Evolutionary conservation across 1,140 invertebrate species (phyloP).

Genomic region (Drosophila bocki): DNA sequence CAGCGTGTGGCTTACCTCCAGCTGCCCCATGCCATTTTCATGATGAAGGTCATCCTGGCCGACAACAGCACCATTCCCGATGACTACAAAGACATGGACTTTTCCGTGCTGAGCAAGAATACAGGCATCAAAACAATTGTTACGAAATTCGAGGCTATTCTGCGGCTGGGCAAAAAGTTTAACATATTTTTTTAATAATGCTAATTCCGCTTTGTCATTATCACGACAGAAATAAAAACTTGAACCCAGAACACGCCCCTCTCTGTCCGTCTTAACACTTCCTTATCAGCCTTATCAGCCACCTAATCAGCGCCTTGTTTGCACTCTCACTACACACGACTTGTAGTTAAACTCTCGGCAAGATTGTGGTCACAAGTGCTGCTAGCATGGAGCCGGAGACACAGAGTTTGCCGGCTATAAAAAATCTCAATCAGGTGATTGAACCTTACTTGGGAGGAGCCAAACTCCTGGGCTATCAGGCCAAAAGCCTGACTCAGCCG

Average conservation of each 20-base stretch:
- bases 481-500: slow-evolving; percentile 84
- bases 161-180: slow-evolving; percentile 66
- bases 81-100: slow-evolving; percentile 75
- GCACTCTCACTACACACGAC: not conserved
- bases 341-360: not conserved
- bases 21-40: slow-evolving; percentile 72
- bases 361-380: slow-evolving; percentile 13
- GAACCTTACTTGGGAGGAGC: slow-evolving; percentile 49
- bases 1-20: slow-evolving; percentile 61
- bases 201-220: not conserved
- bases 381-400: slow-evolving; percentile 39
- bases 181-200: slow-evolving; percentile 68
- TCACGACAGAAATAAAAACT: slow-evolving; percentile 1
- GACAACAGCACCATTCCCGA: slow-evolving; percentile 67
- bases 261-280: not conserved
- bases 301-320: slow-evolving; percentile 19
- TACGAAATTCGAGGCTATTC: slow-evolving; percentile 60
- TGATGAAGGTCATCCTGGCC: slow-evolving; percentile 74
- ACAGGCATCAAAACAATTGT: slow-evolving; percentile 53
- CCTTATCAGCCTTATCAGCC: slow-evolving; percentile 27
- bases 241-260: not conserved
- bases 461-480: slow-evolving; percentile 34
- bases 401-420: slow-evolving; percentile 53
- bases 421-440: slow-evolving; percentile 48
- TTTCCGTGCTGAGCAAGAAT: slow-evolving; percentile 60